A percentile compares a stretch with the other conserved stretches of the same genome.
phyloP scores from a whole-genome alignment of 2,113 vertebrate species.

The Phalacrocorax brasilianus region DNA sequence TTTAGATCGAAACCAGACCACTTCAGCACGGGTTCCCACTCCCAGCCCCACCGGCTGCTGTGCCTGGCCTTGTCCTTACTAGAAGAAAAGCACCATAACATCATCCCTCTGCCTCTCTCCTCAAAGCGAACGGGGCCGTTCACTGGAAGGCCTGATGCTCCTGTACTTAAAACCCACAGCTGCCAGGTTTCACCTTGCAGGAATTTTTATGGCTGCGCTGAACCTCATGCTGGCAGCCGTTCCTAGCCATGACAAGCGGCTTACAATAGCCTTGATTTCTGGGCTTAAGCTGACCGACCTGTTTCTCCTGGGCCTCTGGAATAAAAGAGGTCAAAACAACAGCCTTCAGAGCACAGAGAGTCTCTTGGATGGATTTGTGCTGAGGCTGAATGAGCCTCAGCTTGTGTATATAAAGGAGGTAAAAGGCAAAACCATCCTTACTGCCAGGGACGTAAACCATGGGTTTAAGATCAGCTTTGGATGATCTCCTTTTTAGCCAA shows the following conservation, averaged over 20 bases:
- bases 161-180: neutral
- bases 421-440: neutral
- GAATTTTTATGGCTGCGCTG: neutral
- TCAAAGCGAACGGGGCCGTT: rapidly evolving
- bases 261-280: neutral
- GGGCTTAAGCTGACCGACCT: neutral
- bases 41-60: neutral
- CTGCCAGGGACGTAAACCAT: neutral
- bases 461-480: neutral
- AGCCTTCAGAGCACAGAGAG: neutral
- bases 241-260: neutral
- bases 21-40: neutral
- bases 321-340: neutral
- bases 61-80: neutral
- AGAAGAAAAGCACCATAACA: neutral
- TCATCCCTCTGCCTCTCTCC: neutral
- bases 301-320: neutral
- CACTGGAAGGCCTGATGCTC: neutral
- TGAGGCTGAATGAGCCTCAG: neutral
- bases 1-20: neutral
- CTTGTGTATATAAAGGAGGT: neutral
- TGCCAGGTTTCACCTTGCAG: neutral
- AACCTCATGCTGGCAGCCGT: neutral
- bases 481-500: neutral
- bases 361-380: neutral